Percentiles rank a stretch among this genome's conserved stretches.
These are phyloP conservation scores for Scaptomyza reducta DNA, from an alignment of 2,888 invertebrate species.

Conservation along the genomic window DNA sequence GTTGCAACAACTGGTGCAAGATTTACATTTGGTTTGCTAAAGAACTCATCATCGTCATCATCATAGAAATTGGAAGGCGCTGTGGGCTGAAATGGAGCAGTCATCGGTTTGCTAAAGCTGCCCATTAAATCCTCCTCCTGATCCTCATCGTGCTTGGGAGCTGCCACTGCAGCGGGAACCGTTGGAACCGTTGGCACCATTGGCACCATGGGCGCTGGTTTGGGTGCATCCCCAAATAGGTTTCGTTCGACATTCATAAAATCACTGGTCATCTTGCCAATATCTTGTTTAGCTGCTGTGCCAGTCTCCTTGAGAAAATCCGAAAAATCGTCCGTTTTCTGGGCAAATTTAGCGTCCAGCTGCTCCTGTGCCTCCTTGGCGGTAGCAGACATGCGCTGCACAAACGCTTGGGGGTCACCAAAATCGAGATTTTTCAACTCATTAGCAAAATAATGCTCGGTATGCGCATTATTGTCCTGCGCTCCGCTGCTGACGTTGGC, in stretches of 20 bases:
- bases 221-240: slow-evolving; percentile 49
- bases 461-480: slow-evolving; percentile 81
- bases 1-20: slow-evolving; percentile 20
- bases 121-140: slow-evolving; percentile 59
- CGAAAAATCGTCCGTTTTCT: slow-evolving; percentile 72
- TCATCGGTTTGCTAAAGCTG: slow-evolving; percentile 50
- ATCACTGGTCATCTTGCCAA: slow-evolving; percentile 75
- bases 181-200: background rate
- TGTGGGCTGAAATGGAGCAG: slow-evolving; percentile 61
- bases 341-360: slow-evolving; percentile 81
- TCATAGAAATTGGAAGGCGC: slow-evolving; percentile 55
- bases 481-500: slow-evolving; percentile 62
- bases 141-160: slow-evolving; percentile 29
- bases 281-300: slow-evolving; percentile 65
- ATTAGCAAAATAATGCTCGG: slow-evolving; percentile 80
- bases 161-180: slow-evolving; percentile 11
- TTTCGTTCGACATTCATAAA: slow-evolving; percentile 82
- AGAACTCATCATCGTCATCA: slow-evolving; percentile 56
- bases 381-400: slow-evolving; percentile 80
- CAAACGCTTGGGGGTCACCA: slow-evolving; percentile 78
- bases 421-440: slow-evolving; percentile 81
- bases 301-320: slow-evolving; percentile 71
- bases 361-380: slow-evolving; percentile 81
- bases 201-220: slow-evolving; percentile 3
- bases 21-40: slow-evolving; percentile 39